Percentiles rank a stretch among this genome's conserved stretches.
Evolutionary conservation across 2,797 vertebrate genomes (phyloP).

Genomic region (Labeo calbasu): DNA sequence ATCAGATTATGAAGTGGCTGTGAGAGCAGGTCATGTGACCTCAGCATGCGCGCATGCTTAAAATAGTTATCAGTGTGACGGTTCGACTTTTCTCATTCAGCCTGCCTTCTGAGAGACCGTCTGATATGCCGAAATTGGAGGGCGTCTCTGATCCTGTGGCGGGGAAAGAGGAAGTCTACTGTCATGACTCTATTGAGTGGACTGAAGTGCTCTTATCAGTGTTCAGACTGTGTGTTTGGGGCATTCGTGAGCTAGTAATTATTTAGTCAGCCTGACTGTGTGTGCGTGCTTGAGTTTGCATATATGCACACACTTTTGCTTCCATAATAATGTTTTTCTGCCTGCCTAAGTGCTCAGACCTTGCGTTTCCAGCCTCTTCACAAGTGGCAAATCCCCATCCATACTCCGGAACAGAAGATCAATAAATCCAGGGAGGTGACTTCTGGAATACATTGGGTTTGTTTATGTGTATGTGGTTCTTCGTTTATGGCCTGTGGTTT

Average conservation of each 20-base stretch:
- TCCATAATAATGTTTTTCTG: conserved; percentile 1
- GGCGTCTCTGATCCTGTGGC: neutral
- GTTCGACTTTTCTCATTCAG: conserved; percentile 18
- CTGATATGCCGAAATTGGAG: conserved; percentile 14
- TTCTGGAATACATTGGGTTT: conserved; percentile 6
- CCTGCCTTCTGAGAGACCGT: neutral
- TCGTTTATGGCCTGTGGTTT: conserved; percentile 50
- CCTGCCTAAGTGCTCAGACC: conserved; percentile 1
- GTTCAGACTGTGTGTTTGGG: neutral
- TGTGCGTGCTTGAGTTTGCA: neutral
- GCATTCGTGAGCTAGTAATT: neutral
- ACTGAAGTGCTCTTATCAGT: conserved; percentile 26
- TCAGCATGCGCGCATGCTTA: conserved; percentile 7
- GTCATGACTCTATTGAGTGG: neutral
- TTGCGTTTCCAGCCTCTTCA: conserved; percentile 18
- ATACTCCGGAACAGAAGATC: conserved; percentile 13
- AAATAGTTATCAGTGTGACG: conserved; percentile 11
- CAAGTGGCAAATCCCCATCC: conserved; percentile 22
- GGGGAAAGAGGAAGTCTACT: neutral
- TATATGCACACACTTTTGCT: neutral
- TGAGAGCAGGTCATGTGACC: conserved; percentile 31
- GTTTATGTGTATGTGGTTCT: conserved; percentile 33
- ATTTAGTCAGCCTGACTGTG: neutral
- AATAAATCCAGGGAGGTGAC: conserved; percentile 27
- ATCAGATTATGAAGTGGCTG: conserved; percentile 39